Base-by-base conservation (phyloP, 2,888 invertebrate genomes). In the Alsophila aescularia region DNA sequence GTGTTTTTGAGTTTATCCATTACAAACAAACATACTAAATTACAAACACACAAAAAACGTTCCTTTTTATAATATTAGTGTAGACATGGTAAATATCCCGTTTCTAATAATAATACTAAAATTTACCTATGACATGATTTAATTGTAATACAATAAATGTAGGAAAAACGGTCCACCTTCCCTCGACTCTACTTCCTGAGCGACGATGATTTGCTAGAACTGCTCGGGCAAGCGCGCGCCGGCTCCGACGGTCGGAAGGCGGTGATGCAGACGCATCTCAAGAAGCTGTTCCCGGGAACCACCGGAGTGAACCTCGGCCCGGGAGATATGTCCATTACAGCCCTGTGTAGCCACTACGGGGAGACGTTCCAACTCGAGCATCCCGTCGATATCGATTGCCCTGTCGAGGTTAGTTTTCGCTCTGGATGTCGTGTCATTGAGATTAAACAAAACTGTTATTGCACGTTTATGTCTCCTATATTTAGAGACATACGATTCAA, bases 181-280 rank as follows among this genome's bases (percentile, higher is more conserved):
- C 98, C 99, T 6, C 93, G 99, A 55, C 96, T 99, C 70, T 98
- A 99, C 80, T 99, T 99, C 81, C 93, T 99, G 61, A 98, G 98
- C 56, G 99, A 99, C 78, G 99, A 99, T 75, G 99, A 99, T 85
- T 92, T 99, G 49, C 88, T 99, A 52, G 99, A 99, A 91, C 94
- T 99, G 58, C 93, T 99, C 9, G 98, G 98, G 0, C 98, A 98
- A 87, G 96, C 97, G 0, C 95, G 96, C 0, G 97, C 97, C 69
- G 92, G 90, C 6, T 85, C 90, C 10, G 87, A 85, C 13, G 90
- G 90, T 0, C 76, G 87, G 10, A 96, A 96, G 57, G 93, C 94
- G 41, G 96, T 98, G 2, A 97, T 99, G 81, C 98, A 99, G 83
- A 94, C 96, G 0, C 99, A 99, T 82, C 93, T 99, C 64, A 98